phyloP scores from a whole-genome alignment of 2,113 vertebrate genomes.

The Lepus americanus region DNA sequence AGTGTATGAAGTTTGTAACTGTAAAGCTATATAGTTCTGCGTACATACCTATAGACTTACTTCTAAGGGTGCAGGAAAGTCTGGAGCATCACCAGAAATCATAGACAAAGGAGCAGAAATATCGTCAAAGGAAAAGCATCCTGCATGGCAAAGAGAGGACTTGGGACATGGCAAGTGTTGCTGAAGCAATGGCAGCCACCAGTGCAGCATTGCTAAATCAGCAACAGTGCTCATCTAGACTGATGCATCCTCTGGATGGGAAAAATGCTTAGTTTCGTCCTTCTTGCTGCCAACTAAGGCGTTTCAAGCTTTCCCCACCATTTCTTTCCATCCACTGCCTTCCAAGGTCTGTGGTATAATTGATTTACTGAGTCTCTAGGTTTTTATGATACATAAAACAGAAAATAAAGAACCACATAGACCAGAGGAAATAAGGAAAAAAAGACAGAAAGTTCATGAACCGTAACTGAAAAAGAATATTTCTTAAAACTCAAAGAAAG shows the following conservation, averaged over 20 bases:
- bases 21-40: too few relatives aligned
- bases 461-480: background rate
- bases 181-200: accelerated
- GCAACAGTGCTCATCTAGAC: accelerated
- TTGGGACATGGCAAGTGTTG: accelerated
- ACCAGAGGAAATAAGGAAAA: background rate
- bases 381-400: constrained; percentile 27
- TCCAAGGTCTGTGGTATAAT: background rate
- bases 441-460: background rate
- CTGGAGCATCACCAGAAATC: background rate
- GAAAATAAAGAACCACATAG: background rate
- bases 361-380: background rate
- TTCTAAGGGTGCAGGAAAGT: background rate
- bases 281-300: background rate
- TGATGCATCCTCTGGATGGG: accelerated
- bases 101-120: background rate
- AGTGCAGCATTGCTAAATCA: accelerated
- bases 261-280: background rate
- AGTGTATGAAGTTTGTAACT: too few relatives aligned
- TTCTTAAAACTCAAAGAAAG: background rate
- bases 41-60: too few relatives aligned
- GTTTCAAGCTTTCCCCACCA: accelerated
- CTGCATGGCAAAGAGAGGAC: background rate
- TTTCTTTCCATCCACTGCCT: background rate
- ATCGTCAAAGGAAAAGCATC: background rate